phyloP scores from a whole-genome alignment of 2,888 invertebrate species.

The Aleiodes leptofemur region DNA sequence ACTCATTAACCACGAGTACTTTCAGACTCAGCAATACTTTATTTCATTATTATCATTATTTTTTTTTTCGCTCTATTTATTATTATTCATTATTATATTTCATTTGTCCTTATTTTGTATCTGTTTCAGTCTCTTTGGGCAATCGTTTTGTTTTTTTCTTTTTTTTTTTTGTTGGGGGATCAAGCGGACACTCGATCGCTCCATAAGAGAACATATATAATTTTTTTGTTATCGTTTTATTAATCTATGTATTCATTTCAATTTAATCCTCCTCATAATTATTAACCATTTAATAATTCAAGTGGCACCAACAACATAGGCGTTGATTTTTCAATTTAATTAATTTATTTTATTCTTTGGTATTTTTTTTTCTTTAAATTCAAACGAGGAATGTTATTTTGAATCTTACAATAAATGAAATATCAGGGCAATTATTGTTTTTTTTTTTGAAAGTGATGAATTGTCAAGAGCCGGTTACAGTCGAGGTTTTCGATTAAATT shows the following conservation, averaged over 20 bases:
- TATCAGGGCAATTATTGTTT: neutral
- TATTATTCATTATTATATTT: slow-evolving; percentile 24
- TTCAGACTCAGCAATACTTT: slow-evolving; percentile 9
- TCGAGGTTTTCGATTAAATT: slow-evolving; percentile 36
- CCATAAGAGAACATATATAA: slow-evolving; percentile 22
- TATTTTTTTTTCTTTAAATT: neutral
- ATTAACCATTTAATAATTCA: slow-evolving; percentile 11
- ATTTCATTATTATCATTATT: slow-evolving; percentile 15
- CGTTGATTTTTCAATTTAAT: slow-evolving; percentile 4
- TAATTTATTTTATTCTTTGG: neutral
- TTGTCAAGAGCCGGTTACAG: slow-evolving; percentile 43
- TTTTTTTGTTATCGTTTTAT: slow-evolving; percentile 44
- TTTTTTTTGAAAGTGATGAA: slow-evolving; percentile 30
- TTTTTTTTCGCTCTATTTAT: slow-evolving; percentile 10
- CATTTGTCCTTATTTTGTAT: slow-evolving; percentile 1
- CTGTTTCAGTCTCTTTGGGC: slow-evolving; percentile 35
- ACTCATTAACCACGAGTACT: neutral
- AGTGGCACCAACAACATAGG: slow-evolving; percentile 29
- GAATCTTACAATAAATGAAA: slow-evolving; percentile 15
- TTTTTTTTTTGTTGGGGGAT: neutral
- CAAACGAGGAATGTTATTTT: neutral
- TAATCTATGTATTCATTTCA: slow-evolving; percentile 38
- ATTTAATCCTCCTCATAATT: slow-evolving; percentile 25
- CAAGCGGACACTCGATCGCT: slow-evolving; percentile 17
- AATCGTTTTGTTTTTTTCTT: slow-evolving; percentile 23